These are phyloP conservation scores for Buteo buteo DNA, from an alignment of 2,113 vertebrate genomes.

Conservation along the genomic window DNA sequence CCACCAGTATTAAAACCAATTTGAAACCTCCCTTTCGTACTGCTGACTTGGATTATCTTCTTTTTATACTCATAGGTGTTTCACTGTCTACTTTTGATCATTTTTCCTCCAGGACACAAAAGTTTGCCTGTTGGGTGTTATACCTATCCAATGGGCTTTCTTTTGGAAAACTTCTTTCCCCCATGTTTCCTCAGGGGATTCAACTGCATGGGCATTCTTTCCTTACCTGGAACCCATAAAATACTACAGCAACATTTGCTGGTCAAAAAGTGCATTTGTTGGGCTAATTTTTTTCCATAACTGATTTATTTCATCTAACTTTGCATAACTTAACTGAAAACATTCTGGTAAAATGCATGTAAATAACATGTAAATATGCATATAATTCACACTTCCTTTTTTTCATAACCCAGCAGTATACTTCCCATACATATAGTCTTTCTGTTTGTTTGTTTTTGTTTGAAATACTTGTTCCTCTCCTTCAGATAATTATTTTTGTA, in stretches of 20 bases:
- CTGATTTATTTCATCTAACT: background rate
- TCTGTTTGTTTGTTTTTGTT: background rate
- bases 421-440: background rate
- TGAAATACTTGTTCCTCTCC: background rate
- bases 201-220: background rate
- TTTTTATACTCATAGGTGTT: background rate
- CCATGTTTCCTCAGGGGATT: background rate
- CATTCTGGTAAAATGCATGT: background rate
- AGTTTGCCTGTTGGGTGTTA: background rate
- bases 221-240: background rate
- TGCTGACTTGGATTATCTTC: background rate
- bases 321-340: background rate
- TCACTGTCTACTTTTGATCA: background rate
- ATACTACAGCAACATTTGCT: background rate
- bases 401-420: background rate
- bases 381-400: background rate
- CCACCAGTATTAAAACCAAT: background rate
- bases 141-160: accelerated
- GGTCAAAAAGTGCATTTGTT: background rate
- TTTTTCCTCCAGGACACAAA: background rate
- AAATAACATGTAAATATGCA: background rate
- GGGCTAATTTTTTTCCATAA: background rate
- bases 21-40: background rate
- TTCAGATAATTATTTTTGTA: background rate
- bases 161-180: background rate